Conservation (phyloP, 1,140 invertebrate species). For the Orius laevigatus region DNA sequence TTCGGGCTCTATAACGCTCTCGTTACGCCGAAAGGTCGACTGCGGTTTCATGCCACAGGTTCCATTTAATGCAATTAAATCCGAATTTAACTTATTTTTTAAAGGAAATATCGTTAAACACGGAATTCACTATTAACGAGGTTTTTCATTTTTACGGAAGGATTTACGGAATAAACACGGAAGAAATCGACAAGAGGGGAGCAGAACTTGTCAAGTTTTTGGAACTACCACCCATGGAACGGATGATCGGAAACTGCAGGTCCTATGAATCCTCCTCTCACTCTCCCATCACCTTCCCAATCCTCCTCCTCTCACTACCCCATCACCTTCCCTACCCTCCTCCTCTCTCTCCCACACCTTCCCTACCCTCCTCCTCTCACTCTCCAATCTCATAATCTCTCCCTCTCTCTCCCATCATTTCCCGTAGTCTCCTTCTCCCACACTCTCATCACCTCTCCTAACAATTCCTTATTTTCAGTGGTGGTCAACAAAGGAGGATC, state of each 20-base stretch:
- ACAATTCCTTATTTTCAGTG: too few relatives aligned
- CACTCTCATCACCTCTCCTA: too few relatives aligned
- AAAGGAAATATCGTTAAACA: background rate
- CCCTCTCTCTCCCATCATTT: too few relatives aligned
- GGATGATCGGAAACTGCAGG: background rate
- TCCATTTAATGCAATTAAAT: too few relatives aligned
- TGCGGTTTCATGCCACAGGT: slow-evolving; percentile 43
- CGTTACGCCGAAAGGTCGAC: slow-evolving; percentile 65
- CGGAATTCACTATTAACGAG: background rate
- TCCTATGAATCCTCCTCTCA: too few relatives aligned
- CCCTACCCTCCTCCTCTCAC: too few relatives aligned
- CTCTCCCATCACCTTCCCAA: too few relatives aligned
- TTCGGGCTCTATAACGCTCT: slow-evolving; percentile 56
- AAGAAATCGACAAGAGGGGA: background rate
- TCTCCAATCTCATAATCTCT: too few relatives aligned
- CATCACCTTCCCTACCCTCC: too few relatives aligned
- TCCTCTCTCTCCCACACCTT: too few relatives aligned
- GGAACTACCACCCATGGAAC: background rate
- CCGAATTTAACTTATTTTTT: background rate
- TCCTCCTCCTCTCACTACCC: too few relatives aligned
- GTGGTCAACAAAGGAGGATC: slow-evolving; percentile 74
- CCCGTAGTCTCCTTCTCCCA: too few relatives aligned
- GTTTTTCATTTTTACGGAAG: slow-evolving; percentile 1
- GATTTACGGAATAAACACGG: background rate
- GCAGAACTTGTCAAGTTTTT: slow-evolving; percentile 1